Evolutionary conservation across 1,140 invertebrate species (phyloP).

Genomic region (Psix sp.): DNA sequence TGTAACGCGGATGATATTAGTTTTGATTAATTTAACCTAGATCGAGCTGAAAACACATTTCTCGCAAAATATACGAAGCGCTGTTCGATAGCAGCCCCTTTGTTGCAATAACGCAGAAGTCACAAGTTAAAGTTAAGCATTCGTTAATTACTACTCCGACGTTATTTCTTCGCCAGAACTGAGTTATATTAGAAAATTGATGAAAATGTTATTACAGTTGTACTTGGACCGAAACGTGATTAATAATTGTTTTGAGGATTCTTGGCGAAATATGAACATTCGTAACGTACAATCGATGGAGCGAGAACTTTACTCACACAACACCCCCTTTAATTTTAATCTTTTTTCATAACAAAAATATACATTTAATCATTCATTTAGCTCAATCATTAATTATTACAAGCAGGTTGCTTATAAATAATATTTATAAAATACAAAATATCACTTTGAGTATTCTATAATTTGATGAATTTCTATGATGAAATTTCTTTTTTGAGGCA

Average conservation of each 20-base stretch:
- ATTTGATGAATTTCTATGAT: no score
- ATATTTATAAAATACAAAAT: no score
- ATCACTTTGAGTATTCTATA: no score
- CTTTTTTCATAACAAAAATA: no score
- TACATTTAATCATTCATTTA: no score
- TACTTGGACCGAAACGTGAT: conserved; percentile 45
- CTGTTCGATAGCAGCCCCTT: conserved; percentile 47
- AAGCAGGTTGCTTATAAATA: no score
- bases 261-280: conserved; percentile 26
- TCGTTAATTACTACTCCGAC: conserved; percentile 47
- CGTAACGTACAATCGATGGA: conserved; percentile 20
- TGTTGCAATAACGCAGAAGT: conserved; percentile 47
- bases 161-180: conserved; percentile 48
- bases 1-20: conserved; percentile 49
- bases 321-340: no score
- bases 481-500: no score
- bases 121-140: conserved; percentile 53
- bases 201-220: conserved; percentile 56
- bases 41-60: conserved; percentile 48
- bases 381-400: no score
- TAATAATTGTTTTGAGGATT: conserved; percentile 54
- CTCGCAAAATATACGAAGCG: conserved; percentile 49
- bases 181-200: conserved; percentile 51
- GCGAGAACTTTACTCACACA: conserved; percentile 13
- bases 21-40: conserved; percentile 55